Evolutionary conservation across 2,797 vertebrate genomes (phyloP).

Genomic region (Sebastes taczanowskii): DNA sequence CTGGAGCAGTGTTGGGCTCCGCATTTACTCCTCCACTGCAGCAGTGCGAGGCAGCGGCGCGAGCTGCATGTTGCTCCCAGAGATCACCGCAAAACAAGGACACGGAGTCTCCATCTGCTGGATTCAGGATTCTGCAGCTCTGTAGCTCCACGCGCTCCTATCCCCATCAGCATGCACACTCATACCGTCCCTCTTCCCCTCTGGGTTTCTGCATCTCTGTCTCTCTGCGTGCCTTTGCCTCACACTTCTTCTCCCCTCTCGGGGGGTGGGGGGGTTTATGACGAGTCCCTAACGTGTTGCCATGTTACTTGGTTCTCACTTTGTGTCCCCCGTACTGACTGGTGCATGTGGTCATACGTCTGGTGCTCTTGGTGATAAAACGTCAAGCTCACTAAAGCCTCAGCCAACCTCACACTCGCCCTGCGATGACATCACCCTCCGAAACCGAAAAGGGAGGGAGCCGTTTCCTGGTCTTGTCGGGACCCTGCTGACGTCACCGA

Average conservation of each 20-base stretch:
- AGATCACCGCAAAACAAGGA: constrained; percentile 81
- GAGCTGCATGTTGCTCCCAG: constrained; percentile 83
- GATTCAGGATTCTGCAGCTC: constrained; percentile 83
- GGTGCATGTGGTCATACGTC: constrained; percentile 54
- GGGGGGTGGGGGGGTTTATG: background rate
- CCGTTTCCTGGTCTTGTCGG: constrained; percentile 56
- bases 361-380: constrained; percentile 48
- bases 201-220: constrained; percentile 42
- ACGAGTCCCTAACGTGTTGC: constrained; percentile 30
- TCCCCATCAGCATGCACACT: constrained; percentile 73
- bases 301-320: constrained; percentile 30
- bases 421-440: constrained; percentile 77
- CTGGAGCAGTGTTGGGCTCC: constrained; percentile 81
- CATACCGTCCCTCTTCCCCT: constrained; percentile 57
- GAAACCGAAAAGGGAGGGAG: constrained; percentile 43
- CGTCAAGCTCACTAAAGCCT: constrained; percentile 62
- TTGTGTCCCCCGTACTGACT: constrained; percentile 35
- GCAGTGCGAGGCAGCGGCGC: constrained; percentile 80
- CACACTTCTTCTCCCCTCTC: constrained; percentile 32
- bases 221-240: constrained; percentile 41
- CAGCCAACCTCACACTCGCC: constrained; percentile 56
- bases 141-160: constrained; percentile 50
- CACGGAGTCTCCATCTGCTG: constrained; percentile 69
- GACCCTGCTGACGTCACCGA: constrained; percentile 56
- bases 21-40: constrained; percentile 87